These are phyloP conservation scores for Antennarius striatus DNA, from an alignment of 2,113 vertebrate species.

Conservation along the genomic window DNA sequence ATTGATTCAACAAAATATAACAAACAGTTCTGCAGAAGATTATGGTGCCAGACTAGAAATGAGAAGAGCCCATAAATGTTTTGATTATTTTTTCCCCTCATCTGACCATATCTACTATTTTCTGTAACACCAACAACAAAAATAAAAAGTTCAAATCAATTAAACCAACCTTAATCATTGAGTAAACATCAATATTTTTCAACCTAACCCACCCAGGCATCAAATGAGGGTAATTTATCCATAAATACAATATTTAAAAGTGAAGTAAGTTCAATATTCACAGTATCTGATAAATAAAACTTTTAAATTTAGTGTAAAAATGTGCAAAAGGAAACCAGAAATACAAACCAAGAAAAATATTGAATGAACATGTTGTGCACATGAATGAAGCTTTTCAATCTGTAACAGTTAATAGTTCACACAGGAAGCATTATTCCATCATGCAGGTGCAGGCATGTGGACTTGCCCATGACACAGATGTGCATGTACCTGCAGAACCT, in stretches of 20 bases:
- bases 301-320: background rate
- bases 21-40: background rate
- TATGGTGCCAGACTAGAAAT: background rate
- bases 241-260: too few relatives aligned
- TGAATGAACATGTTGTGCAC: background rate
- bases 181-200: background rate
- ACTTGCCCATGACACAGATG: slow-evolving; percentile 10
- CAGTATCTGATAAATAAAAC: background rate
- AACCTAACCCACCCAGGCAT: too few relatives aligned
- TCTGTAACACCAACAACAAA: background rate
- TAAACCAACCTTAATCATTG: background rate
- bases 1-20: too few relatives aligned
- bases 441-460: slow-evolving; percentile 35
- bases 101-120: background rate
- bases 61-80: background rate
- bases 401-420: background rate
- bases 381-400: background rate
- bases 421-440: slow-evolving; percentile 21
- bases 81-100: background rate
- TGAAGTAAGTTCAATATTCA: too few relatives aligned
- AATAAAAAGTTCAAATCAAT: background rate
- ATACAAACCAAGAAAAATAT: background rate
- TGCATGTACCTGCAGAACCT: slow-evolving; percentile 48
- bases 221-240: too few relatives aligned
- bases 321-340: background rate